Evolutionary conservation across 2,113 vertebrate genomes (phyloP).

Genomic region (Lynx canadensis): DNA sequence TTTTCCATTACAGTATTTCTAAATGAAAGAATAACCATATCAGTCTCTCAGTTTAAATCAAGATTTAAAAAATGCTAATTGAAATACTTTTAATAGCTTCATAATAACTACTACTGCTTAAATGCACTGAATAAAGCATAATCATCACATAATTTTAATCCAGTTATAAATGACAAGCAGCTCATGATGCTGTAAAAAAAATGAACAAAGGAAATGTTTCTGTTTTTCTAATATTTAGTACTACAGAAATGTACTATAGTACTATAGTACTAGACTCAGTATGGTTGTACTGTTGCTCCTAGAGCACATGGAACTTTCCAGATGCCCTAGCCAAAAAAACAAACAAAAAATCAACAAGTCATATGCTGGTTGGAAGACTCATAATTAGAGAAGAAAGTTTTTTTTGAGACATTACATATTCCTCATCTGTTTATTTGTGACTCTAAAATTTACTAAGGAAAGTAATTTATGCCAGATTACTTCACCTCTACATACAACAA

Average conservation of each 20-base stretch:
- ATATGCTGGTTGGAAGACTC: neutral
- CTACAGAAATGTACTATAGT: neutral
- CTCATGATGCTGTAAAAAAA: neutral
- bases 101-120: constrained; percentile 53
- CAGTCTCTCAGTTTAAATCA: constrained; percentile 53
- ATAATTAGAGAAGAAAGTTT: neutral
- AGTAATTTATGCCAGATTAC: neutral
- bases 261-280: neutral
- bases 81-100: constrained; percentile 46
- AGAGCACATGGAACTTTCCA: neutral
- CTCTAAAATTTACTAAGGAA: neutral
- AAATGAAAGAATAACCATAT: constrained; percentile 47
- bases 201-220: neutral
- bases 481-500: neutral
- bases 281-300: neutral
- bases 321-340: constrained; percentile 1
- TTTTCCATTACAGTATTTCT: constrained; percentile 37
- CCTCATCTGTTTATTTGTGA: neutral
- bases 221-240: neutral
- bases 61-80: neutral
- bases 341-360: constrained; percentile 6
- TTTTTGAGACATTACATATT: neutral
- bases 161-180: constrained; percentile 49
- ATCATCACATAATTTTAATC: constrained; percentile 57
- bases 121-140: constrained; percentile 46